These are phyloP conservation scores for Netta rufina DNA, from an alignment of 2,797 vertebrate genomes.

Conservation along the genomic window DNA sequence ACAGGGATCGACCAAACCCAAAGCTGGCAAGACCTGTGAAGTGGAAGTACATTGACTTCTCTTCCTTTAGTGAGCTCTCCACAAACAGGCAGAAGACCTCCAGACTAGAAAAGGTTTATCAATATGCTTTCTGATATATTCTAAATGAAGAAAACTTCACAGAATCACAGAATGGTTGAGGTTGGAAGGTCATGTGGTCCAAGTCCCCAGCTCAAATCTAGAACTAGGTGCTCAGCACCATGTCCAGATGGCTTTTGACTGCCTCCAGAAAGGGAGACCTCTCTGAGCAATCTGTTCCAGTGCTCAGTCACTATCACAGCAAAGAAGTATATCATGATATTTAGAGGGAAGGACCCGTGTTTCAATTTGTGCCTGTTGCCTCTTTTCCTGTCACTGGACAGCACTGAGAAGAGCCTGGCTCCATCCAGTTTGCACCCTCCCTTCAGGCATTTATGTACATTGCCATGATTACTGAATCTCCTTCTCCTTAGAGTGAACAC, in stretches of 20 bases:
- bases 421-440: fast-evolving
- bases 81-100: not conserved
- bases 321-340: not conserved
- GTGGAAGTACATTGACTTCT: not conserved
- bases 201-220: not conserved
- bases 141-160: not conserved
- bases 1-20: fast-evolving
- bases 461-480: not conserved
- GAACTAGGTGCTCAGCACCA: not conserved
- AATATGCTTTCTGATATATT: not conserved
- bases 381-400: not conserved
- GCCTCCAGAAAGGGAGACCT: not conserved
- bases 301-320: not conserved
- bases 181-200: not conserved
- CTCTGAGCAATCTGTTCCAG: not conserved
- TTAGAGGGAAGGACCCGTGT: not conserved
- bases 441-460: not conserved
- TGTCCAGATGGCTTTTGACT: not conserved
- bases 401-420: not conserved
- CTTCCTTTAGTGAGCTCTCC: not conserved
- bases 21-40: not conserved
- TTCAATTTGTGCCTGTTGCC: not conserved
- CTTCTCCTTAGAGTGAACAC: not conserved
- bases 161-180: not conserved
- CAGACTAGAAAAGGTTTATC: not conserved